Conservation (phyloP, 2,888 invertebrate genomes). For the Rutpela maculata region DNA sequence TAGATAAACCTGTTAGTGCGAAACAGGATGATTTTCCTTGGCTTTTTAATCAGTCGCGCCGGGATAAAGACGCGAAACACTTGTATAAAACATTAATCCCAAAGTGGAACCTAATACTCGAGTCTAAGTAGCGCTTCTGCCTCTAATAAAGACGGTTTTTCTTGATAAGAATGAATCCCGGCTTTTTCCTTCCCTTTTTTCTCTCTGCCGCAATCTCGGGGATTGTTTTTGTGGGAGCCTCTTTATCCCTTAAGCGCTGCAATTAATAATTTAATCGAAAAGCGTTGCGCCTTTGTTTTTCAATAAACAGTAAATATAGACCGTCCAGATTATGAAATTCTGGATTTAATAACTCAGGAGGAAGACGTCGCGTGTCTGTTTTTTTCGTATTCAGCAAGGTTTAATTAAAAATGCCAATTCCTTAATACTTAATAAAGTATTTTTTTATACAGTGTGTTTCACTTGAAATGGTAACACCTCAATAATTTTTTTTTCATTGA, state of each 20-base stretch:
- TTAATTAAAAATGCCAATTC: slow-evolving; percentile 9
- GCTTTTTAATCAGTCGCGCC: slow-evolving; percentile 34
- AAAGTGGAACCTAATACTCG: slow-evolving; percentile 47
- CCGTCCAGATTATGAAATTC: slow-evolving; percentile 32
- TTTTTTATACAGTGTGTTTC: no score
- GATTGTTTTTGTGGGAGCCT: slow-evolving; percentile 56
- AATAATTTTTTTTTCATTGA: no score
- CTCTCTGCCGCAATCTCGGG: slow-evolving; percentile 51
- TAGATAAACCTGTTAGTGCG: not conserved
- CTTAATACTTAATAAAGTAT: not conserved
- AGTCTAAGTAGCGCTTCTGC: slow-evolving; percentile 39
- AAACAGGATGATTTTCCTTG: slow-evolving; percentile 12
- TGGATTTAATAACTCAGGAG: slow-evolving; percentile 25
- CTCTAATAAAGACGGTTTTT: slow-evolving; percentile 36
- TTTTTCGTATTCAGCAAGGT: not conserved
- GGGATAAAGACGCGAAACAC: slow-evolving; percentile 45
- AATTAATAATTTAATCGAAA: slow-evolving; percentile 60
- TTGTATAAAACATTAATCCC: slow-evolving; percentile 47
- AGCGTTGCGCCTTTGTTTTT: slow-evolving; percentile 52
- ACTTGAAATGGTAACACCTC: no score
- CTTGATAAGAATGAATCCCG: slow-evolving; percentile 35
- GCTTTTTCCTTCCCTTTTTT: slow-evolving; percentile 46
- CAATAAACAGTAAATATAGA: slow-evolving; percentile 20
- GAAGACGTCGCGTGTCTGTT: not conserved
- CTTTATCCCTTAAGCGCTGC: slow-evolving; percentile 56